Base-by-base conservation (phyloP, 1,140 invertebrate species). In the Bilobella aurantiaca region DNA sequence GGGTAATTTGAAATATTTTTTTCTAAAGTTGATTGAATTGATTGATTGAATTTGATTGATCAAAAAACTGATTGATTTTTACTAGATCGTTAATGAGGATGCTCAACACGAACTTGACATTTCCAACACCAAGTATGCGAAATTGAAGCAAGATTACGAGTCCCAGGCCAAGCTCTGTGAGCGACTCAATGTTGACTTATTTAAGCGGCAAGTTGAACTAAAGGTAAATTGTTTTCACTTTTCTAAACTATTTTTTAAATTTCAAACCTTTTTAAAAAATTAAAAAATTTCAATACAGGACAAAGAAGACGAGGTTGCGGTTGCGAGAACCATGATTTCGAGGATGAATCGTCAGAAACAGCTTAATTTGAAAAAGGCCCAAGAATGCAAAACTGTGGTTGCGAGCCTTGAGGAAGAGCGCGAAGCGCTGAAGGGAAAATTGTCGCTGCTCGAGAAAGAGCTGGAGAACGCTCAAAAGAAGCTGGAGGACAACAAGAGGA, bases 381-480 rank as follows among this genome's bases (percentile, higher is more conserved):
- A 28, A 1, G 37, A 8, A 8, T 25, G 31, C 8, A 31, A 64
- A 32, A 21, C 29, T 23, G 23, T 53, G 12, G 28, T 58, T 5
- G 5, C 49, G 12, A 62, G 14, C 8, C 46, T 69, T 56, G 56
- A 69, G 21, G 5, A 49, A 29, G 49, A 65, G 3, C 37, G 58
- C 1, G 69, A 70, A 59, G 34, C 3, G 32, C 37, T 70, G 16
- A 64, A 49, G 30, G 18, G 16, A 1, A 67, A 67, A 34, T 53
- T 70, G 21, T 12, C 37, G 5, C n/a, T 58, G 1, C 47, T 70
- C 29, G 69, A 70, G 29, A 65, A 65, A 57, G 66, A 70, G 1
- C 34, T 70, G 16, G 69, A 70, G 30, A 18, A 23, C 1, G 59
- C 66, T 21, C 62, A 67, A 30, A 42, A 42, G 58, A 62, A 63